Conservation (phyloP, 2,888 invertebrate genomes). For the Luperina testacea region DNA sequence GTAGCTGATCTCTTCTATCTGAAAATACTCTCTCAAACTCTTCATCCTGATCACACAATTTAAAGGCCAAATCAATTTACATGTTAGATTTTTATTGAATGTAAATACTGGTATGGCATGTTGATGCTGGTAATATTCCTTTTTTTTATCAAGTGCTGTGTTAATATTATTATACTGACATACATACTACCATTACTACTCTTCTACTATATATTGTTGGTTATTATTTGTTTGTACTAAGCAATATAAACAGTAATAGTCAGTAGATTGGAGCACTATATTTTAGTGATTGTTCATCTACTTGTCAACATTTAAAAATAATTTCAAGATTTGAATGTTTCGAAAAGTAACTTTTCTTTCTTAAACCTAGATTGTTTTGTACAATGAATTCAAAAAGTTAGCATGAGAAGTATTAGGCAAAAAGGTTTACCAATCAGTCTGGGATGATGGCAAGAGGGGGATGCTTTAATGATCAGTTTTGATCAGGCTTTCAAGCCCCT, state of each 20-base stretch:
- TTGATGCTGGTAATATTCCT: not conserved
- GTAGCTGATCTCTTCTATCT: not conserved
- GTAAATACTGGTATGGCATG: not conserved
- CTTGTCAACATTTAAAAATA: not conserved
- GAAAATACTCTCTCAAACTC: not conserved
- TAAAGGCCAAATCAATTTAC: not conserved
- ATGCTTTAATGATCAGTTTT: not conserved
- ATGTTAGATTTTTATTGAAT: not conserved
- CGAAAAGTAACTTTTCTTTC: not conserved
- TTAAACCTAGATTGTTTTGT: not conserved
- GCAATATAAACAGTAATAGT: too few relatives aligned
- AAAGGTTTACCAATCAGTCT: not conserved
- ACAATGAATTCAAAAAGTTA: not conserved
- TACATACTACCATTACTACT: slow-evolving; percentile 1
- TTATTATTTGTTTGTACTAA: not conserved
- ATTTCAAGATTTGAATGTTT: not conserved
- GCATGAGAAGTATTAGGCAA: not conserved
- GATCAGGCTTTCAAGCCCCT: not conserved
- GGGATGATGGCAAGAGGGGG: not conserved
- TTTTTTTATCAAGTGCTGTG: not conserved
- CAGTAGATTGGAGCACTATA: not conserved
- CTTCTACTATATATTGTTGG: not conserved
- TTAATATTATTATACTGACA: slow-evolving; percentile 5
- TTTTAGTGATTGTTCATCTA: not conserved
- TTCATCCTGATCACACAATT: not conserved